These are phyloP conservation scores for Anguilla pacifica DNA, from an alignment of 2,797 vertebrate species.

Conservation along the genomic window DNA sequence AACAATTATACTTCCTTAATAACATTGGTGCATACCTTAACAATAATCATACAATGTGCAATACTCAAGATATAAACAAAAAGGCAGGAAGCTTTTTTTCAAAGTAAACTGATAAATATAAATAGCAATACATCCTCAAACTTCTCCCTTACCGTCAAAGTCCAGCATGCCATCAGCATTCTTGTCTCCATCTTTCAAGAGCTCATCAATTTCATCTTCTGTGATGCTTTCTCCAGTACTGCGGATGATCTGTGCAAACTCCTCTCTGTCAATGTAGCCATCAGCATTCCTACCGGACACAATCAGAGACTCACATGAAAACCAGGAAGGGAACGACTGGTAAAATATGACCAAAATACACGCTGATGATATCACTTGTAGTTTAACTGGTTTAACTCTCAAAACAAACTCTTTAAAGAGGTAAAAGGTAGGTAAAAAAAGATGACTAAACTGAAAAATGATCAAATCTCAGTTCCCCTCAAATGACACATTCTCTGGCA, in stretches of 20 bases:
- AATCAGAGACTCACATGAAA: not conserved
- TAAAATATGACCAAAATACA: no score
- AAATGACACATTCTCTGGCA: not conserved
- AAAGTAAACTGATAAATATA: not conserved
- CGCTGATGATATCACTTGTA: no score
- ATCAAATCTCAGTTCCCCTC: not conserved
- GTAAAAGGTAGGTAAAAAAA: not conserved
- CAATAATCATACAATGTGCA: not conserved
- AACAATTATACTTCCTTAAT: not conserved
- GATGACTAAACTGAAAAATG: not conserved
- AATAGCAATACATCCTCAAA: not conserved
- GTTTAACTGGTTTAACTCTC: not conserved
- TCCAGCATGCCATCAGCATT: constrained; percentile 94
- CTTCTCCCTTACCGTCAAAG: constrained; percentile 83
- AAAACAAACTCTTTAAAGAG: not conserved
- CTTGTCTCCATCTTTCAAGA: constrained; percentile 95
- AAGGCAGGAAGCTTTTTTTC: not conserved
- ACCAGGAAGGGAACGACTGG: not conserved
- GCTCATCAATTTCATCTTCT: constrained; percentile 91
- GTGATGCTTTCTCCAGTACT: constrained; percentile 84
- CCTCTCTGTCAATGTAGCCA: constrained; percentile 93
- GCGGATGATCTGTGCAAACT: constrained; percentile 88
- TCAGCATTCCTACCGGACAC: constrained; percentile 81
- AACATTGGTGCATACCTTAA: not conserved
- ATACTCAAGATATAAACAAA: not conserved